A percentile compares a stretch with the other conserved stretches of the same genome.
These are phyloP conservation scores for Esox niger DNA, from an alignment of 2,113 vertebrate genomes.

Conservation along the genomic window DNA sequence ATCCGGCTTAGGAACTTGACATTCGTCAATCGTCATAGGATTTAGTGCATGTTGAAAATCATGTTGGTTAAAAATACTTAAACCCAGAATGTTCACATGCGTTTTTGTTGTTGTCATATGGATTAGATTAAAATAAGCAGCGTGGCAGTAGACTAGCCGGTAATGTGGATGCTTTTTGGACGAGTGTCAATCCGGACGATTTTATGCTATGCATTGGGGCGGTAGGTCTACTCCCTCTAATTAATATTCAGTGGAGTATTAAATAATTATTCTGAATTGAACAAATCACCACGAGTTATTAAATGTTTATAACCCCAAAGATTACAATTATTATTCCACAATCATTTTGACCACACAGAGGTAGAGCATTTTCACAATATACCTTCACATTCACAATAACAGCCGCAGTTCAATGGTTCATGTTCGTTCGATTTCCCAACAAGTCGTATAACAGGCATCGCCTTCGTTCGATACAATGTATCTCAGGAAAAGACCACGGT, in stretches of 20 bases:
- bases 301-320: too few relatives aligned
- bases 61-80: neutral
- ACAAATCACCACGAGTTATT: neutral
- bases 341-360: neutral
- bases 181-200: too few relatives aligned
- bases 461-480: neutral
- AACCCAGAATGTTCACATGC: neutral
- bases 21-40: neutral
- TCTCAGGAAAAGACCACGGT: neutral
- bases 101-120: neutral
- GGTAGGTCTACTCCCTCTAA: neutral
- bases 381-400: neutral
- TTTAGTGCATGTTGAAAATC: neutral
- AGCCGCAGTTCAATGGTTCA: neutral
- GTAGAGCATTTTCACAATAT: neutral
- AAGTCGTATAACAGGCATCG: neutral
- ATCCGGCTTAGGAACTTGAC: neutral
- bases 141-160: neutral
- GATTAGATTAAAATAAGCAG: conserved; percentile 1
- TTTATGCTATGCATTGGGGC: too few relatives aligned
- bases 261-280: neutral
- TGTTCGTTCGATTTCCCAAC: too few relatives aligned
- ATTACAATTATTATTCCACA: neutral
- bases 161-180: too few relatives aligned
- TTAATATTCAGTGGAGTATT: neutral